A percentile compares a stretch with the other conserved stretches of the same genome.
Conservation (phyloP, 1,140 invertebrate genomes). For the Odontomachus brunneus region DNA sequence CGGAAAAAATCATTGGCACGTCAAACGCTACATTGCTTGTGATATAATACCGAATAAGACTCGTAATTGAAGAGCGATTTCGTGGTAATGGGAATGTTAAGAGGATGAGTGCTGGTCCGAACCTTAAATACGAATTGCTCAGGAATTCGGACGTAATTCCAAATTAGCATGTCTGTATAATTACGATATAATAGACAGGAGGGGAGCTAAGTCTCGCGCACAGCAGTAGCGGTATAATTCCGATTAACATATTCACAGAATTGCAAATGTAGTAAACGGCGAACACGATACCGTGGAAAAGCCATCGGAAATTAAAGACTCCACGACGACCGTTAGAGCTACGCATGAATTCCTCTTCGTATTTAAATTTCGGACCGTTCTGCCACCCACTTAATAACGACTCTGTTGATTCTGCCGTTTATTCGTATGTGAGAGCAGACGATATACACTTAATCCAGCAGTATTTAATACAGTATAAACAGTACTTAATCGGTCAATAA, state of each 20-base stretch:
- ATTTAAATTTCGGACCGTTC: too few relatives aligned
- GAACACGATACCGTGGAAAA: not conserved
- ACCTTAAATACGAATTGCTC: not conserved
- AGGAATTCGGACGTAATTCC: not conserved
- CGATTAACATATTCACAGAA: slow-evolving; percentile 18
- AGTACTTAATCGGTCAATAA: not conserved
- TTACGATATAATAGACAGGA: not conserved
- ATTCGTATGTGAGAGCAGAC: too few relatives aligned
- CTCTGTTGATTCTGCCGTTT: too few relatives aligned
- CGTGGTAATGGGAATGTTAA: not conserved
- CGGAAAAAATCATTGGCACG: not conserved
- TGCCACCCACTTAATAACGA: too few relatives aligned
- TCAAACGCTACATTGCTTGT: not conserved
- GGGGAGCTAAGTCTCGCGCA: not conserved
- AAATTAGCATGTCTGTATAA: not conserved
- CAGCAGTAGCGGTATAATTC: not conserved
- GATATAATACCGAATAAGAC: not conserved
- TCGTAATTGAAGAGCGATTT: not conserved
- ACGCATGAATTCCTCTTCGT: not conserved
- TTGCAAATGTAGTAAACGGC: not conserved
- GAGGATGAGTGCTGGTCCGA: not conserved
- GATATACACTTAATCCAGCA: too few relatives aligned
- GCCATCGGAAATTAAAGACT: not conserved
- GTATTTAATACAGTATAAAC: not conserved
- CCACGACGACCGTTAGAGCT: not conserved